Evolutionary conservation across 2,113 vertebrate genomes (phyloP).

Genomic region (Bucco capensis): DNA sequence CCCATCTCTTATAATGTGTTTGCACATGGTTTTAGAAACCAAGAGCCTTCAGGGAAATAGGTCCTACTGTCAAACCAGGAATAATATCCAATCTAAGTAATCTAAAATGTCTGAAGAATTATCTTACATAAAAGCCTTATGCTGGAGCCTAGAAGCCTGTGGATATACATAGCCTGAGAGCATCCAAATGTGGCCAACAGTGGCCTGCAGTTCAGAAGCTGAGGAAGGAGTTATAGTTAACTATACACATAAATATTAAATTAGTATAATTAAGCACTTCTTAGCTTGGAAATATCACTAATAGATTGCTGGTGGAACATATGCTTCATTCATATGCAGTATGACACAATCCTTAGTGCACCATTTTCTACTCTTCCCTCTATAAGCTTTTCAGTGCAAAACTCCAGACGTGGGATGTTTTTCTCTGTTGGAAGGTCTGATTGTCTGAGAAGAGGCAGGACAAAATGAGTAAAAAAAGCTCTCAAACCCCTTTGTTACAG

Average conservation of each 20-base stretch:
- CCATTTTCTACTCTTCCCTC: background rate
- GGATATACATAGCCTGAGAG: background rate
- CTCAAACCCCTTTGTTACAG: background rate
- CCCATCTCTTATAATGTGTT: background rate
- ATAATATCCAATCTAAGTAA: background rate
- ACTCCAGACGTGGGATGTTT: background rate
- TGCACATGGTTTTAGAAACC: background rate
- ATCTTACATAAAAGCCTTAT: background rate
- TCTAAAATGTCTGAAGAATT: background rate
- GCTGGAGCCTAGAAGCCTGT: background rate
- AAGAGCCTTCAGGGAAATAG: background rate
- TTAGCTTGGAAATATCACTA: background rate
- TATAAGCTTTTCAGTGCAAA: background rate
- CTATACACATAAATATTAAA: background rate
- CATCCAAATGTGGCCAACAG: background rate
- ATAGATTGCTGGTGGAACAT: background rate
- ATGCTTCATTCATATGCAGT: fast-evolving
- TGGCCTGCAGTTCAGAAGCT: background rate
- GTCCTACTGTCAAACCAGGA: background rate
- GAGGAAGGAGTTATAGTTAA: background rate
- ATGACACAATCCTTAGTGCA: fast-evolving
- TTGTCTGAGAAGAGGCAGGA: background rate
- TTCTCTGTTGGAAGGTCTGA: background rate
- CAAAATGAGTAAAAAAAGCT: fast-evolving
- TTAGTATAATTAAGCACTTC: background rate